Evolutionary conservation across 2,797 vertebrate genomes (phyloP).

Genomic region (Sebastolobus alascanus): DNA sequence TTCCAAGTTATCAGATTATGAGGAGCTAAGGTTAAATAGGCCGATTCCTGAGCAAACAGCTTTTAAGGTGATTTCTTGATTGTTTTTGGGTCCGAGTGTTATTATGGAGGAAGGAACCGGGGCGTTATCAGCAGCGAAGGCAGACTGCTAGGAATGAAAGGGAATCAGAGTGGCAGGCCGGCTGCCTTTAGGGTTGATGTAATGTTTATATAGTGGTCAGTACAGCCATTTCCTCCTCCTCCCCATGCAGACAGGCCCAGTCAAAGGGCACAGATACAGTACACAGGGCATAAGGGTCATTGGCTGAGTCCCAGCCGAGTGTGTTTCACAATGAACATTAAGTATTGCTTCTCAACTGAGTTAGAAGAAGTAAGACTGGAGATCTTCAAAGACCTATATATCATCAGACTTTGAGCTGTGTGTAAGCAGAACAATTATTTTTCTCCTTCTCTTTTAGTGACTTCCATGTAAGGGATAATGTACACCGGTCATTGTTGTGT

Average conservation of each 20-base stretch:
- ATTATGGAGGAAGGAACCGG: conserved; percentile 79
- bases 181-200: conserved; percentile 76
- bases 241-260: conserved; percentile 53
- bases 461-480: neutral
- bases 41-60: conserved; percentile 49
- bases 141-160: conserved; percentile 56
- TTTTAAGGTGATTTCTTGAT: conserved; percentile 68
- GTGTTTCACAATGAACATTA: conserved; percentile 32
- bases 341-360: conserved; percentile 9
- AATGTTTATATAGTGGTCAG: conserved; percentile 80
- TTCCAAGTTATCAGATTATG: conserved; percentile 57
- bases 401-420: neutral
- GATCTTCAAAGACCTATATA: neutral
- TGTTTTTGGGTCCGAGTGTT: conserved; percentile 68
- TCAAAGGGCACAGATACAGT: conserved; percentile 61
- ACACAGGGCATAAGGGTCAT: conserved; percentile 39
- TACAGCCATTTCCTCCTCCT: conserved; percentile 78
- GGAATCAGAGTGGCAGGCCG: conserved; percentile 54
- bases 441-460: neutral
- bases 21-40: conserved; percentile 50
- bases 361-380: neutral
- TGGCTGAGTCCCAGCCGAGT: conserved; percentile 37
- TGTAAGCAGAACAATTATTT: neutral
- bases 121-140: conserved; percentile 71
- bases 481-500: too few relatives aligned